A percentile compares a stretch with the other conserved stretches of the same genome.
Evolutionary conservation across 2,113 vertebrate genomes (phyloP).

Genomic region (Megalops atlanticus): DNA sequence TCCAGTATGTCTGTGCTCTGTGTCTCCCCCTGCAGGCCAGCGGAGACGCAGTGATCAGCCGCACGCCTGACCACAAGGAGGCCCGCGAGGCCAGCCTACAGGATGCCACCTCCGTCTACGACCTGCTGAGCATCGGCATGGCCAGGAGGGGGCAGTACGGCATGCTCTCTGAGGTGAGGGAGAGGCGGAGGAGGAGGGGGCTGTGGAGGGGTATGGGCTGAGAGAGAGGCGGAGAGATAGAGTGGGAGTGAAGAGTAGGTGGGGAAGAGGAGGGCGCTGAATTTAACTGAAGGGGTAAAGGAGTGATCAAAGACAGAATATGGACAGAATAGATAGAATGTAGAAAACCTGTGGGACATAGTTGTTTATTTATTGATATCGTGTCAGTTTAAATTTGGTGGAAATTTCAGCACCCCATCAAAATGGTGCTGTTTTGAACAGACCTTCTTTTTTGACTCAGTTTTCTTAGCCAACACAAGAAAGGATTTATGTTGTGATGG

Average conservation of each 20-base stretch:
- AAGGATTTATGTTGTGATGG: too few relatives aligned
- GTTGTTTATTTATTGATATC: too few relatives aligned
- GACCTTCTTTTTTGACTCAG: neutral
- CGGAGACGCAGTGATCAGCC: conserved; percentile 89
- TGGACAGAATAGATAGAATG: too few relatives aligned
- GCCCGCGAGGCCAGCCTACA: conserved; percentile 82
- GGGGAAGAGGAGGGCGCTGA: neutral
- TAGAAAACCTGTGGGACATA: too few relatives aligned
- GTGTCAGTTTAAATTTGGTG: neutral
- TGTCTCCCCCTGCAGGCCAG: conserved; percentile 75
- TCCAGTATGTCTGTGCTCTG: neutral
- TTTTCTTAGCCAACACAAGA: neutral
- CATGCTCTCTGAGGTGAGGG: conserved; percentile 92
- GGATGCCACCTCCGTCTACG: conserved; percentile 88
- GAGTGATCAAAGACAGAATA: too few relatives aligned
- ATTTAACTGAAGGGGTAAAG: too few relatives aligned
- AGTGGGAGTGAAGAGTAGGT: neutral
- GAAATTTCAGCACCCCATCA: neutral
- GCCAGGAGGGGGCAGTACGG: conserved; percentile 95
- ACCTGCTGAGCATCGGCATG: conserved; percentile 93
- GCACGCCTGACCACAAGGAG: conserved; percentile 85
- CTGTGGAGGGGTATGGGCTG: conserved; percentile 14
- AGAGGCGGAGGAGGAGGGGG: conserved; percentile 16
- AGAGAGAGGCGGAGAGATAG: neutral
- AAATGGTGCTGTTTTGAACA: neutral